These are phyloP conservation scores for Chionoecetes opilio DNA, from an alignment of 1,140 invertebrate genomes.

Conservation along the genomic window DNA sequence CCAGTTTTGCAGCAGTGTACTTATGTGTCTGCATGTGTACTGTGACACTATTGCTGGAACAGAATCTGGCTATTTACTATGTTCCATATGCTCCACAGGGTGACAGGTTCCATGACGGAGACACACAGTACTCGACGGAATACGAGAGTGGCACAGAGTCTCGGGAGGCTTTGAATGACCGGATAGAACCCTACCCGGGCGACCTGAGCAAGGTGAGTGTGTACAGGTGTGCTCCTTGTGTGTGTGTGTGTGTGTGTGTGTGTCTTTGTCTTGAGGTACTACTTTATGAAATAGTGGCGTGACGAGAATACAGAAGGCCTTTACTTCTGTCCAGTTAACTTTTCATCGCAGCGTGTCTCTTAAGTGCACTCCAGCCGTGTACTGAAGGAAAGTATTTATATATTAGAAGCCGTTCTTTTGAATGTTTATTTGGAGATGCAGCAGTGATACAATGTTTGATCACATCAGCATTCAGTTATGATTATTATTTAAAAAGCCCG, in stretches of 20 bases:
- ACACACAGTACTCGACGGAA: conserved; percentile 72
- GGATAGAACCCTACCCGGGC: conserved; percentile 80
- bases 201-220: conserved; percentile 81
- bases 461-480: no score
- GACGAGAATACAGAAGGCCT: background rate
- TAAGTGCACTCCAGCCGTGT: background rate
- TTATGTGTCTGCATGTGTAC: background rate
- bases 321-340: background rate
- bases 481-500: no score
- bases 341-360: background rate
- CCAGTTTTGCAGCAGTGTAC: no score
- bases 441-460: no score
- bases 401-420: background rate
- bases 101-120: conserved; percentile 70
- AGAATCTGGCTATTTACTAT: background rate
- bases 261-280: background rate
- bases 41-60: background rate
- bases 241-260: conserved; percentile 13
- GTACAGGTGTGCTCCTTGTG: no score
- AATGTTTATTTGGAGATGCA: background rate
- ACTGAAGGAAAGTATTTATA: background rate
- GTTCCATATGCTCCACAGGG: conserved; percentile 58
- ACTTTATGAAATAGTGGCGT: background rate
- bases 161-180: conserved; percentile 76
- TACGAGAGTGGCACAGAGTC: conserved; percentile 79